Evolutionary conservation across 2,113 vertebrate genomes (phyloP).

Genomic region (Arothron firmamentum): DNA sequence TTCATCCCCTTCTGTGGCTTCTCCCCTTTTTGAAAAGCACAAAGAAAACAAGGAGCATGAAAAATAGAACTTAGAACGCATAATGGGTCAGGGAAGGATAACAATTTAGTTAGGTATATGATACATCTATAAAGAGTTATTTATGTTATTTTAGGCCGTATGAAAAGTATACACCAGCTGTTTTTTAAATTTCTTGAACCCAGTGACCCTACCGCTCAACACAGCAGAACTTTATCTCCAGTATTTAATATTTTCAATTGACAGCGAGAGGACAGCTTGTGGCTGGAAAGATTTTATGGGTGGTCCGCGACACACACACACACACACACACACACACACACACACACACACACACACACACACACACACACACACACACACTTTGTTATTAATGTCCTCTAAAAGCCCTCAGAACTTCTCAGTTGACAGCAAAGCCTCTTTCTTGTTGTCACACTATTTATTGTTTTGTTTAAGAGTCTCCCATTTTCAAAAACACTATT

Average conservation of each 20-base stretch:
- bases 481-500: slow-evolving; percentile 39
- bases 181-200: no score
- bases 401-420: slow-evolving; percentile 48
- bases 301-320: slow-evolving; percentile 47
- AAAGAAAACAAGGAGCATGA: neutral
- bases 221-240: slow-evolving; percentile 63
- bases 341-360: no score
- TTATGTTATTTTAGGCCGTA: no score
- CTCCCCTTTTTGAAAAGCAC: neutral
- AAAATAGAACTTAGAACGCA: no score
- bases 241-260: slow-evolving; percentile 60
- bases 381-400: slow-evolving; percentile 62
- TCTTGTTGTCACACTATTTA: slow-evolving; percentile 19
- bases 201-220: neutral
- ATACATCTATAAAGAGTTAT: no score
- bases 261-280: slow-evolving; percentile 64
- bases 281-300: slow-evolving; percentile 53
- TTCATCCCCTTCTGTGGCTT: neutral
- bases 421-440: slow-evolving; percentile 34
- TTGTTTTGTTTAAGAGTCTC: slow-evolving; percentile 26
- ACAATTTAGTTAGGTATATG: no score
- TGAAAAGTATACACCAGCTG: no score
- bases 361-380: no score
- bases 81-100: no score
- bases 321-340: no score